phyloP scores from a whole-genome alignment of 2,888 invertebrate species.

The Nymphalis urticae region DNA sequence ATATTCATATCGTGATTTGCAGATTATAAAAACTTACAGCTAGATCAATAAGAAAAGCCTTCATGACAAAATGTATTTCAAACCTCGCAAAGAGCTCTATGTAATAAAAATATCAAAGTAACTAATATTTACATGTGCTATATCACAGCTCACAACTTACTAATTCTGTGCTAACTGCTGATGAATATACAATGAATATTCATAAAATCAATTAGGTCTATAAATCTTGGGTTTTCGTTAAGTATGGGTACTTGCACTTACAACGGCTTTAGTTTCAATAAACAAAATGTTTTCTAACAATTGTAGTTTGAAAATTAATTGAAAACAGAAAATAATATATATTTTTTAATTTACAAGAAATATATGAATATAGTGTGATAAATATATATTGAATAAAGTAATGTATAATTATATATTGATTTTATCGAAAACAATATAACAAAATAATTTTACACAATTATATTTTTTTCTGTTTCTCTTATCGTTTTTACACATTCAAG shows the following conservation, averaged over 20 bases:
- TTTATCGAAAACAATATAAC: too few species aligned
- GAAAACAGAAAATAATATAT: neutral
- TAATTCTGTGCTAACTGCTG: constrained; percentile 44
- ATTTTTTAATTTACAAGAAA: neutral
- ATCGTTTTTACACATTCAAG: too few species aligned
- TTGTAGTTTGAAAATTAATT: neutral
- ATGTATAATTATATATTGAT: too few species aligned
- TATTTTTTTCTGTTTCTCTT: too few species aligned
- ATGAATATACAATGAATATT: constrained; percentile 9
- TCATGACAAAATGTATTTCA: constrained; percentile 16
- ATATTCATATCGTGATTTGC: constrained; percentile 25
- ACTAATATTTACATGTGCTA: constrained; percentile 68
- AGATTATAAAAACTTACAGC: constrained; percentile 26
- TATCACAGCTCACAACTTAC: constrained; percentile 77
- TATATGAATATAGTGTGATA: too few species aligned
- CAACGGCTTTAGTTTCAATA: neutral
- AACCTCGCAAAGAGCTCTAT: constrained; percentile 20
- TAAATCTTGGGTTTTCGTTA: constrained; percentile 1
- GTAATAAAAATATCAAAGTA: constrained; percentile 32
- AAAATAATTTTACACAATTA: too few species aligned
- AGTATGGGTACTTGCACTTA: neutral
- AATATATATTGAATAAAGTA: too few species aligned
- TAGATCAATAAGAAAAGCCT: constrained; percentile 23
- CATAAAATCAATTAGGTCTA: constrained; percentile 7
- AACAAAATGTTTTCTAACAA: neutral